Conservation (phyloP, 2,113 vertebrate species). For the Macquaria ambigua region DNA sequence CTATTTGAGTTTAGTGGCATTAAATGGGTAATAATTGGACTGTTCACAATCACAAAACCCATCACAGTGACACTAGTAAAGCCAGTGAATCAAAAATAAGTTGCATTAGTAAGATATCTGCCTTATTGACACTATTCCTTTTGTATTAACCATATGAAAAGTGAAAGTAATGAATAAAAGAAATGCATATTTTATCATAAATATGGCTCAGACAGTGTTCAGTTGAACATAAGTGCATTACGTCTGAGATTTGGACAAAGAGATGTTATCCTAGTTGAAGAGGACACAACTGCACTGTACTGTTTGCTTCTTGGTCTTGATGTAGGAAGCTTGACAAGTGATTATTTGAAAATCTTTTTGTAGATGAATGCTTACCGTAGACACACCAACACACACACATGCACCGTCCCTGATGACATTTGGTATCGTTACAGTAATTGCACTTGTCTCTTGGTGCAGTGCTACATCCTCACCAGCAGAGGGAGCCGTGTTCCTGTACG, state of each 20-base stretch:
- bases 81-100: neutral
- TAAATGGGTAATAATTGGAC: neutral
- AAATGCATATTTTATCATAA: neutral
- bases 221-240: neutral
- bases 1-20: neutral
- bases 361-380: no score
- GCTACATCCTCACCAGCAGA: slow-evolving; percentile 46
- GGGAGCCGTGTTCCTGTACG: slow-evolving; percentile 3
- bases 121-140: neutral
- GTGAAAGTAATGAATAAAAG: neutral
- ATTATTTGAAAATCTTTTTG: neutral
- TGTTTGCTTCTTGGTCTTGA: neutral
- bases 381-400: neutral
- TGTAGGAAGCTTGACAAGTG: neutral
- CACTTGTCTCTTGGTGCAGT: neutral
- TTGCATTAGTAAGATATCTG: neutral
- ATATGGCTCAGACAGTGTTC: neutral
- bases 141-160: neutral
- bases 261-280: neutral
- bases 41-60: neutral
- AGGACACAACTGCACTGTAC: neutral
- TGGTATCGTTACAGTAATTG: neutral
- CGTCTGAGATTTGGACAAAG: neutral
- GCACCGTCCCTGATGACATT: neutral
- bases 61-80: neutral